Base-by-base conservation (phyloP, 2,797 vertebrate species). In the Manis javanica region DNA sequence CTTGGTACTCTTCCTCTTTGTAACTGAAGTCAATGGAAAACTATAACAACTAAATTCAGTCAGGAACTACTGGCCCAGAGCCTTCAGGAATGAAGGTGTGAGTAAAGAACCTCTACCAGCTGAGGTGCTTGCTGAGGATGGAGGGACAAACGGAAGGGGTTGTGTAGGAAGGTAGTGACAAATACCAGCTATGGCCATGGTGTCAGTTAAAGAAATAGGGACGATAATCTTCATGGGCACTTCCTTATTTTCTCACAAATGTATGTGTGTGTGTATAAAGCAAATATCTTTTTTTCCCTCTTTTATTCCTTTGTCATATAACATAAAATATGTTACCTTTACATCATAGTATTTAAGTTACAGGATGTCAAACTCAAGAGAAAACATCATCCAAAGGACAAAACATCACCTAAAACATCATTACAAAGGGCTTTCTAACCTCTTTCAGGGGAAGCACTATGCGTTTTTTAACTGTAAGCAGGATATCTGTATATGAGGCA, bases 231-330 rank as follows among this genome's bases (percentile, higher is more conserved):
- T 66, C 31, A 46, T 68, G 51, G 55, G 3, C 51, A 68, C 37
- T 94, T 94, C 23, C 72, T 85, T 15, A 21, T 85, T 90, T 69
- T 83, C 34, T 94, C n/a, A 55, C 29, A 66, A 87, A 79, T 72
- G 19, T 34, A 21, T 71, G 10, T 72, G 13, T 72, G 11, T 55
- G 13, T 12, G 4, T 23, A 57, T 37, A 63, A 64, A 86, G 10
- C 37, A 87, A 63, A 75, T 83, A 57, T 31, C 29, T 64, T 92
- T 88, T 72, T 63, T 90, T 71, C 13, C 31, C 16, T 81, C 34
- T 86, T 26, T 92, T 63, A 82, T 37, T 26, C 1, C 3, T 18
- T 69, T 72, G 8, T 29, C 31, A 63, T 74, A 29, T 51, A 55
- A 75, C 3, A 9, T 74, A 93, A 79, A 11, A 42, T n/a, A 3